These are phyloP conservation scores for Takifugu flavidus DNA, from an alignment of 2,113 vertebrate genomes.

Conservation along the genomic window DNA sequence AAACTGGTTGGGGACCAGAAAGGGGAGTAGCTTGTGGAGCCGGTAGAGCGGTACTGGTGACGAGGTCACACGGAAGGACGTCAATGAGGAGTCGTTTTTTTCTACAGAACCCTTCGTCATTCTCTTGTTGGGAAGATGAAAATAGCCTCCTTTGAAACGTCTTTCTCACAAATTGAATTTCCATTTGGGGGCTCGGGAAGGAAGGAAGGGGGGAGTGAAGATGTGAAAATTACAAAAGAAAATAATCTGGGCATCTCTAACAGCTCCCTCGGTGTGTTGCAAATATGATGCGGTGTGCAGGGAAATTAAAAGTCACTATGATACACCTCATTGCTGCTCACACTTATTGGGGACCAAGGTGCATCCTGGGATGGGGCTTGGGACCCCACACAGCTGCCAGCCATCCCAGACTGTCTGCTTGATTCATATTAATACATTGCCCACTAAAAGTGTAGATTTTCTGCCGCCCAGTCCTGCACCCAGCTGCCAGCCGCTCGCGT, in stretches of 20 bases:
- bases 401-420: constrained; percentile 32
- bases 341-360: constrained; percentile 52
- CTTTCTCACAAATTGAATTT: constrained; percentile 64
- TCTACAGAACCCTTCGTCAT: constrained; percentile 20
- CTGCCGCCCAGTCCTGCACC: background rate
- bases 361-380: constrained; percentile 44
- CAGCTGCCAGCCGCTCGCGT: too few species aligned
- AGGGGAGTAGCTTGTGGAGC: constrained; percentile 19
- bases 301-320: constrained; percentile 67
- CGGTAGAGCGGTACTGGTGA: constrained; percentile 38
- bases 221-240: constrained; percentile 70
- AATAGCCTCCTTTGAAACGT: constrained; percentile 63
- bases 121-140: constrained; percentile 46
- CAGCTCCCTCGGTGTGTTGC: constrained; percentile 46
- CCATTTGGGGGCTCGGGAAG: constrained; percentile 48
- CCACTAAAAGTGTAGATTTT: constrained; percentile 29
- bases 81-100: constrained; percentile 22
- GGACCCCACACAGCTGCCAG: constrained; percentile 45
- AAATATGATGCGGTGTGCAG: constrained; percentile 58
- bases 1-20: constrained; percentile 44
- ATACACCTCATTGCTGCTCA: constrained; percentile 53
- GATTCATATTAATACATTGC: constrained; percentile 63
- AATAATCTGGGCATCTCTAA: constrained; percentile 63
- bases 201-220: constrained; percentile 41
- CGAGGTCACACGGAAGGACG: constrained; percentile 46